phyloP scores from a whole-genome alignment of 2,888 invertebrate species.

The Cyclophora albipunctata region DNA sequence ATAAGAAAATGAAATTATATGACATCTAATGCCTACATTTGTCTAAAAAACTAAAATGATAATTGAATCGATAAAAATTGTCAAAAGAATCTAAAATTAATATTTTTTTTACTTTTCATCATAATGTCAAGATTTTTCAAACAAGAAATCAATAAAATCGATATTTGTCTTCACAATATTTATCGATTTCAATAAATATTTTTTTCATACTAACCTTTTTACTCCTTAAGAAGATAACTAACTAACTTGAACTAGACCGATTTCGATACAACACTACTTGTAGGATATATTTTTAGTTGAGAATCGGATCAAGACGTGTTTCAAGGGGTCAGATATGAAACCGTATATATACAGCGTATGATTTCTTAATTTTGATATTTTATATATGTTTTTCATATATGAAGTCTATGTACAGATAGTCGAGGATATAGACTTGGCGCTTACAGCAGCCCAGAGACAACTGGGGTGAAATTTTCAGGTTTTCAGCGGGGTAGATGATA shows the following conservation, averaged over 20 bases:
- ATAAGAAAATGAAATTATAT: too few relatives aligned
- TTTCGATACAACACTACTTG: slow-evolving; percentile 46
- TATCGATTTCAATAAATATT: too few relatives aligned
- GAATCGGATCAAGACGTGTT: slow-evolving; percentile 59
- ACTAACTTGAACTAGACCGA: too few relatives aligned
- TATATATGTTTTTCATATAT: slow-evolving; percentile 66
- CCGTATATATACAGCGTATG: slow-evolving; percentile 30
- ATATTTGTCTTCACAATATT: too few relatives aligned
- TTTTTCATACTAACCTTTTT: slow-evolving; percentile 17
- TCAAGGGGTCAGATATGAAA: slow-evolving; percentile 45
- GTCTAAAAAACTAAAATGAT: too few relatives aligned
- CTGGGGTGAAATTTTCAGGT: slow-evolving; percentile 36
- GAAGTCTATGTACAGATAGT: slow-evolving; percentile 23
- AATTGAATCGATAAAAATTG: too few relatives aligned
- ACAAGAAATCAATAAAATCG: too few relatives aligned
- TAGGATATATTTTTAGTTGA: slow-evolving; percentile 69
- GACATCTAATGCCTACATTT: too few relatives aligned
- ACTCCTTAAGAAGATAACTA: not conserved
- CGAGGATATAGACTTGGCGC: slow-evolving; percentile 27
- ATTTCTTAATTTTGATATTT: slow-evolving; percentile 33
- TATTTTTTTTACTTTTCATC: too few relatives aligned
- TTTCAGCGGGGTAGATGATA: slow-evolving; percentile 21
- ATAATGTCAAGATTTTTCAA: too few relatives aligned
- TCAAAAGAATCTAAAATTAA: too few relatives aligned
- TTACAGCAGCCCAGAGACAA: slow-evolving; percentile 27